Conservation (phyloP, 2,113 vertebrate genomes). For the Aix galericulata region DNA sequence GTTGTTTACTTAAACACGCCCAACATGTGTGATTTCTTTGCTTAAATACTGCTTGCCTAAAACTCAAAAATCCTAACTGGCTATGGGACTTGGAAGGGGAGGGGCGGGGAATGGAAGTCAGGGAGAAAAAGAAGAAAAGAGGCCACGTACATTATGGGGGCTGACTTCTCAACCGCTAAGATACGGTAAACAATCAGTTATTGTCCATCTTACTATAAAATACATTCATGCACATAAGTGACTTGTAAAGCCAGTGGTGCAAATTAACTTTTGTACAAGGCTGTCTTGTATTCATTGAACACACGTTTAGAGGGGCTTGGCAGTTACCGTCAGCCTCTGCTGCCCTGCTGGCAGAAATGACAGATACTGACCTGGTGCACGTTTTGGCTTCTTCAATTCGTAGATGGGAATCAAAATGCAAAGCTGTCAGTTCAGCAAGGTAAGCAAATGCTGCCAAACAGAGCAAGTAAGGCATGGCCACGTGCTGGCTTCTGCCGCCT, state of each 20-base stretch:
- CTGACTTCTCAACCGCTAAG: background rate
- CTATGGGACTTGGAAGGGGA: background rate
- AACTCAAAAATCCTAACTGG: background rate
- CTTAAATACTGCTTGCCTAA: constrained; percentile 45
- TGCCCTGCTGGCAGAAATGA: background rate
- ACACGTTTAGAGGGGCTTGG: fast-evolving
- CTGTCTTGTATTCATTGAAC: background rate
- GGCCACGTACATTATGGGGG: background rate
- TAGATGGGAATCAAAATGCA: fast-evolving
- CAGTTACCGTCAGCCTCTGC: background rate
- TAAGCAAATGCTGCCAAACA: background rate
- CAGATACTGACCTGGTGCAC: background rate
- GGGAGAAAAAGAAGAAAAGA: background rate
- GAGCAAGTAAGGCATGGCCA: background rate
- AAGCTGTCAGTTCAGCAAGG: background rate
- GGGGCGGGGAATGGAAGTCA: no score
- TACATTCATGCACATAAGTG: background rate
- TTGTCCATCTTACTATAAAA: background rate
- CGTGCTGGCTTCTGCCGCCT: background rate
- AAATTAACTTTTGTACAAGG: background rate
- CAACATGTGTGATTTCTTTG: constrained; percentile 39
- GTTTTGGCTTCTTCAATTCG: background rate
- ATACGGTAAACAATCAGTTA: background rate
- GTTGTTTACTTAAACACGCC: constrained; percentile 42
- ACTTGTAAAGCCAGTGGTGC: background rate